Base-by-base conservation (phyloP, 2,888 invertebrate species). In the Hirtodrosophila duncani region DNA sequence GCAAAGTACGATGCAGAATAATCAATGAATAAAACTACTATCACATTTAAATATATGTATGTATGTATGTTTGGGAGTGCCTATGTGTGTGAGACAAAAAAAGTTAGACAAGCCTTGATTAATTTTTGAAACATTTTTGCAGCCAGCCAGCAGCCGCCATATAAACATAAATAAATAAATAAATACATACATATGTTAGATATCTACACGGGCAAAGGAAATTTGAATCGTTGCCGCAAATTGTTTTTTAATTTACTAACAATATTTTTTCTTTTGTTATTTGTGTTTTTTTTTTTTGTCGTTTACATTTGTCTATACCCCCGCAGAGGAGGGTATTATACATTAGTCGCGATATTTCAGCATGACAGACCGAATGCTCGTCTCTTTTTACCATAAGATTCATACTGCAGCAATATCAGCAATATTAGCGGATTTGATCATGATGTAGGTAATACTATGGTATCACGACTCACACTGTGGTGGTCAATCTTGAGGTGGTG, bases 1-100 rank as follows among this genome's bases (percentile, higher is more conserved):
- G 39, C 10, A 36, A 49, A 69, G 30, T 56, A 36, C 42, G 46
- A 37, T 52, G 51, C 59, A 50, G 29, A 63, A 74, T 74, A 63
- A 63, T 63, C 33, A n/a, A 52, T 53, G 68, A 65, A 71, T 75
- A 79, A 80, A 79, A 66, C 80, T 81, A 77, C 80, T 82, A 81
- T 74, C 80, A 81, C 82, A 80, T 81, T 83, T 67, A 80, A 77
- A 70, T 63, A 63, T 52, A 36, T 20, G 18, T 33, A 39, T 49
- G 27, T 49, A 36, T 21, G 34, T 24, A 45, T 41, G 21, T 29
- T 20, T 16, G 10, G 37, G 41, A 33, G 18, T 38, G 34, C 26
- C 34, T 59, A 26, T 43, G 23, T 38, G 24, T 41, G 52, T 38
- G 50, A 46, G 24, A n/a, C 14, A 46, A 10, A 13, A 44, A 62